Evolutionary conservation across 2,797 vertebrate genomes (phyloP), one percentile per base, ranked within the genome.

Genomic region (Pantherophis alleghaniensis): DNA sequence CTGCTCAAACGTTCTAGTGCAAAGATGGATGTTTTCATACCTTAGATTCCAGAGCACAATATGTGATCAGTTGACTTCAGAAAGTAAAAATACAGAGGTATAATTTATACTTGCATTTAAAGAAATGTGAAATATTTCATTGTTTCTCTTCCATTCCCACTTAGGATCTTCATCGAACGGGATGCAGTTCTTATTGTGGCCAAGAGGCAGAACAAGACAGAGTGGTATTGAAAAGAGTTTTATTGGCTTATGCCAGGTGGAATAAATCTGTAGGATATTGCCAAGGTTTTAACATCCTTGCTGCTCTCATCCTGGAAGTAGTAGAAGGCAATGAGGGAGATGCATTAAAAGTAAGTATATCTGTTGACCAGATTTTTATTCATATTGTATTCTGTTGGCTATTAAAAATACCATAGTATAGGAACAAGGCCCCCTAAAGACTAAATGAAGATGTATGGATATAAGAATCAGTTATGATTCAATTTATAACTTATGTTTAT

Each of bases 231-330:
- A 99, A 99, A 97, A 97, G 99, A 9, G 99, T 99, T 87, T 97
- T 99, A 92, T 96, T 99, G 89, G 99, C 99, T 0, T 99, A 99
- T 2, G 99, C 99, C 79, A 98, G 99, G 87, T 99, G 99, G 99
- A 99, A 99, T 96, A 99, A 99, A 96, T 96, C 96, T 9, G 99
- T 99, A 26, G 99, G 99, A 42, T 99, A 99, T 96, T 99, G 99
- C 95, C 99, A 99, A 96, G 99, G 99, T 51, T 99, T 99, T 96
- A 99, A 99, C 93, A 99, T 99, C 14, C 97, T 99, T 93, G 99
- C 99, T 12, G 99, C 99, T 0, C 98, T 99, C 22, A 99, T 99
- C 61, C 97, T 99, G 95, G 98, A 99, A 95, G 99, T 99, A n/a
- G 99, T 99, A 56, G 99, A 99, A 94, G 99, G 99, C 93, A 98